A percentile compares a stretch with the other conserved stretches of the same genome.
Evolutionary conservation across 1,140 invertebrate species (phyloP).

Genomic region (Pogonus chalceus): DNA sequence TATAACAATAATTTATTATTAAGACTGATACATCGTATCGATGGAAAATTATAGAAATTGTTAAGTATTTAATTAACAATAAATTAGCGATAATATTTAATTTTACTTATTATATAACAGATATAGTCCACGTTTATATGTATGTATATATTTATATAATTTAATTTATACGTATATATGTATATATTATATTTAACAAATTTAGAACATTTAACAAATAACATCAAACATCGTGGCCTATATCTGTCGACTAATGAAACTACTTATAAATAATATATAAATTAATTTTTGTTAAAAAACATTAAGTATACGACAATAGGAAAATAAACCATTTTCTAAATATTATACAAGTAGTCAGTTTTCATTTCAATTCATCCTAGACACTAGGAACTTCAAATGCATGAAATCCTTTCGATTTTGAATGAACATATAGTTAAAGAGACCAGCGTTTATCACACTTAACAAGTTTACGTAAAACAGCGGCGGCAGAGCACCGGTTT

Average conservation of each 20-base stretch:
- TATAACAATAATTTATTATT: slow-evolving; percentile 1
- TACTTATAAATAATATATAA: not conserved
- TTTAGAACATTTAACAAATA: slow-evolving; percentile 4
- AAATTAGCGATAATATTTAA: not conserved
- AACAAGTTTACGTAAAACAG: no score
- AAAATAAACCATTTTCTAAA: slow-evolving; percentile 1
- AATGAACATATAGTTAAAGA: no score
- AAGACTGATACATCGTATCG: slow-evolving; percentile 6
- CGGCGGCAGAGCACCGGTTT: no score
- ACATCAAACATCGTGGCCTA: not conserved
- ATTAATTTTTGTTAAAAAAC: not conserved
- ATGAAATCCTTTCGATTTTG: no score
- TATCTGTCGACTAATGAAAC: not conserved
- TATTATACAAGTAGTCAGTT: no score
- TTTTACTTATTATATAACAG: not conserved
- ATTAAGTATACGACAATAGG: not conserved
- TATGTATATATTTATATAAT: not conserved
- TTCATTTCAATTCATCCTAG: no score
- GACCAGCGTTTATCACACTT: no score
- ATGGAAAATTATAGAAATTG: not conserved
- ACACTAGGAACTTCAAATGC: no score
- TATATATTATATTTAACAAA: not conserved
- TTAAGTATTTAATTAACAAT: not conserved
- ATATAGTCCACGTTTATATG: not conserved
- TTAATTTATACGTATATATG: no score